Conservation (phyloP, 2,888 invertebrate genomes). For the Himalopsyche kuldschensis region DNA sequence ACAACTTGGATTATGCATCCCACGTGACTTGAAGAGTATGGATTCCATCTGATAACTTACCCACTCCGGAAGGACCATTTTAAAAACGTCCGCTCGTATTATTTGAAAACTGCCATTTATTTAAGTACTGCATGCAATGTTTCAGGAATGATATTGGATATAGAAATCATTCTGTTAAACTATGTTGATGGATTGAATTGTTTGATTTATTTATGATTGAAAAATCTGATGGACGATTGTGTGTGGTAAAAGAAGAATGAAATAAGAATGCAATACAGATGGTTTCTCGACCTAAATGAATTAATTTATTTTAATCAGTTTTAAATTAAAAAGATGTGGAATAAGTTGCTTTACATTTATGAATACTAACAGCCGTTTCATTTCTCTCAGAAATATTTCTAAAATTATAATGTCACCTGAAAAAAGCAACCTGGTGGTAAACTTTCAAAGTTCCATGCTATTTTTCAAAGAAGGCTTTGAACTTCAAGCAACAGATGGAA, state of each 20-base stretch:
- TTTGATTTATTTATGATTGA: background rate
- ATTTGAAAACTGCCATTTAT: slow-evolving; percentile 18
- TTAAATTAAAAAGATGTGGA: background rate
- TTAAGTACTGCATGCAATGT: background rate
- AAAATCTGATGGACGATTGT: background rate
- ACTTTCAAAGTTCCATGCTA: too few relatives aligned
- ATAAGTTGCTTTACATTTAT: background rate
- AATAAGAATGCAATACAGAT: background rate
- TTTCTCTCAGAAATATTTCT: too few relatives aligned
- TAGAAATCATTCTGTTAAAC: background rate
- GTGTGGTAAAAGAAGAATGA: background rate
- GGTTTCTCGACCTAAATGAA: background rate
- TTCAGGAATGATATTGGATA: background rate
- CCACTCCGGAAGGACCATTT: background rate
- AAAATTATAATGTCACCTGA: too few relatives aligned
- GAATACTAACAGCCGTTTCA: too few relatives aligned
- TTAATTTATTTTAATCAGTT: background rate
- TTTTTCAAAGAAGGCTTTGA: background rate
- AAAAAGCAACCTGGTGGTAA: too few relatives aligned
- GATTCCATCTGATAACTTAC: background rate
- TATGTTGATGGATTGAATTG: background rate
- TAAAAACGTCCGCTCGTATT: slow-evolving; percentile 13
- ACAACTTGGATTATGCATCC: background rate
- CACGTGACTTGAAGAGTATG: background rate
- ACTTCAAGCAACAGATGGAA: background rate